Evolutionary conservation across 2,888 invertebrate genomes (phyloP), one percentile per base, ranked within the genome.

Genomic region (Dynastes maya): DNA sequence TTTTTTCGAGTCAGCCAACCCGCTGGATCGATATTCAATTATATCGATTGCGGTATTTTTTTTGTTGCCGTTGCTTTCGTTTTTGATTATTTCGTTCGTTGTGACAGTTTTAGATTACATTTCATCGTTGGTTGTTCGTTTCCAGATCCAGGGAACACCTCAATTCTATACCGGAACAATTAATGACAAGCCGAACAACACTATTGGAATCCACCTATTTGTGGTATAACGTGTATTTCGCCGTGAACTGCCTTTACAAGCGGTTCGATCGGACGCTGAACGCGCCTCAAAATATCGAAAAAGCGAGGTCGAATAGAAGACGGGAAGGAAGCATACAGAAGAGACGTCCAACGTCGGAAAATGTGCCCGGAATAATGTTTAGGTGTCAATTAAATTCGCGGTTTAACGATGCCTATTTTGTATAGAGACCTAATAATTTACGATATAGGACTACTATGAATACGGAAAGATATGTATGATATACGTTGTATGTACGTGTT

Each of bases 171-270:
- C 63, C 32, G 13, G 32, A 58, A 22, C 22, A 58, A 63, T 63
- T 63, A 29, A 63, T 63, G 63, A 63, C 63, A 63, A 63, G 63
- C 63, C 63, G 63, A 13, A 63, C 63, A 32, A 63, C 9, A 63
- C 2, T 63, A 63, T 63, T 63, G 63, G 11, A 63, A n/a, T 63
- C 63, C 63, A n/a, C 63, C 63, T 32, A 11, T 63, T 63, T 63
- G 29, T 63, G 63, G 63, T 63, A 63, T 13, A 63, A 63, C 63
- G 63, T 63, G 63, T 63, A 63, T 63, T 63, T 63, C 29, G 29
- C 63, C 13, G 63, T 63, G 4, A 63, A 13, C 29, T 27, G 6
- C 63, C 13, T 63, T 5, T 13, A 63, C 32, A 63, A 63, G 29
- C 63, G 63, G 9, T 32, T 63, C 32, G 13, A 63, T 63, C 13